These are phyloP conservation scores for Heliconius nattereri DNA, from an alignment of 1,140 invertebrate genomes.

Conservation along the genomic window DNA sequence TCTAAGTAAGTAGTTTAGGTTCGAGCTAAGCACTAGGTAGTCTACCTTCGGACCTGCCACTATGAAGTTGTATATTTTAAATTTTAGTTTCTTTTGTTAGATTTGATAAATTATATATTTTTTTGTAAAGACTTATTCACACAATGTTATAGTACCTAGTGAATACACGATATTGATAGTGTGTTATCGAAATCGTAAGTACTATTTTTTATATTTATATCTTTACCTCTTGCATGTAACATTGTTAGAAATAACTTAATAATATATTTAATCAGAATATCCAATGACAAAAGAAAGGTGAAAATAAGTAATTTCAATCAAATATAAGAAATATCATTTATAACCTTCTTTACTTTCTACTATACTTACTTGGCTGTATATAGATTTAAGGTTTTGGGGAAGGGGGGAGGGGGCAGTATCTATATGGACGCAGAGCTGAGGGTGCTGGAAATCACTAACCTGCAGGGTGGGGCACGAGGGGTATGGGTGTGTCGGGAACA, in stretches of 20 bases:
- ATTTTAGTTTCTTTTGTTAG: background rate
- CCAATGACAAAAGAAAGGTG: too few species aligned
- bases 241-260: too few species aligned
- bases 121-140: background rate
- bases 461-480: background rate
- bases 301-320: too few species aligned
- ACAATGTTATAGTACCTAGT: background rate
- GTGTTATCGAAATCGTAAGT: background rate
- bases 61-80: slow-evolving; percentile 2
- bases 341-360: too few species aligned
- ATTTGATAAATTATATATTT: background rate
- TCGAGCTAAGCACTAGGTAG: background rate
- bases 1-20: background rate
- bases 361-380: too few species aligned
- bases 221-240: too few species aligned
- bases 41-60: background rate
- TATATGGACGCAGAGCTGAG: background rate
- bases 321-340: too few species aligned
- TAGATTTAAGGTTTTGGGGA: too few species aligned
- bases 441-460: background rate
- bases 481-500: background rate
- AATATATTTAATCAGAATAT: too few species aligned
- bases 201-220: background rate
- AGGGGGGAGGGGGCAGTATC: too few species aligned
- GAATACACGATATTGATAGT: background rate